phyloP scores from a whole-genome alignment of 2,888 invertebrate species.

The Hypercompe scribonia region DNA sequence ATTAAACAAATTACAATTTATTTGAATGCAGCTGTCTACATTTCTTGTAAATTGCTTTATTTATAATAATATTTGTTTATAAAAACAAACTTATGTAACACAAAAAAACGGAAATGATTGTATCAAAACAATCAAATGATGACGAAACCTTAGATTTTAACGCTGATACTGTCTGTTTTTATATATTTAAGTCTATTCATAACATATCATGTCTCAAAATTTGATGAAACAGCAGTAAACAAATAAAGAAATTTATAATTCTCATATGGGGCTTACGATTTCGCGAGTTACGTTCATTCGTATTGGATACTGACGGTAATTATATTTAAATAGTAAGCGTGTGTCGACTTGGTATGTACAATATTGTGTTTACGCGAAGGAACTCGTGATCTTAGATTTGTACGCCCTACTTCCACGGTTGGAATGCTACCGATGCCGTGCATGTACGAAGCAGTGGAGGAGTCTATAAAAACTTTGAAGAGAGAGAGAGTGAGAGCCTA shows the following conservation, averaged over 20 bases:
- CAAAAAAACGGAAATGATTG: too few species aligned
- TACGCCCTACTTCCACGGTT: conserved; percentile 70
- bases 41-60: too few species aligned
- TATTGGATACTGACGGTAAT: conserved; percentile 16
- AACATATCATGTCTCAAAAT: neutral
- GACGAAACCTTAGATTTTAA: too few species aligned
- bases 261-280: neutral
- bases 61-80: too few species aligned
- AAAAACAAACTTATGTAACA: too few species aligned
- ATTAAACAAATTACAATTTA: too few species aligned
- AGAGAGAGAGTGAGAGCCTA: neutral
- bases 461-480: conserved; percentile 10
- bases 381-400: conserved; percentile 77
- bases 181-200: neutral
- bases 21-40: too few species aligned
- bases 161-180: too few species aligned
- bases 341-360: conserved; percentile 41
- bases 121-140: too few species aligned
- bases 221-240: neutral
- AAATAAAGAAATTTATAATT: neutral
- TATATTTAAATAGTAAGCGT: conserved; percentile 21
- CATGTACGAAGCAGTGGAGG: conserved; percentile 37
- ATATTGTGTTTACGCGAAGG: conserved; percentile 60
- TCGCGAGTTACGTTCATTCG: conserved; percentile 8
- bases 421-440: conserved; percentile 53